Evolutionary conservation across 2,888 invertebrate genomes (phyloP).

Genomic region (Drosophila nigricruria): DNA sequence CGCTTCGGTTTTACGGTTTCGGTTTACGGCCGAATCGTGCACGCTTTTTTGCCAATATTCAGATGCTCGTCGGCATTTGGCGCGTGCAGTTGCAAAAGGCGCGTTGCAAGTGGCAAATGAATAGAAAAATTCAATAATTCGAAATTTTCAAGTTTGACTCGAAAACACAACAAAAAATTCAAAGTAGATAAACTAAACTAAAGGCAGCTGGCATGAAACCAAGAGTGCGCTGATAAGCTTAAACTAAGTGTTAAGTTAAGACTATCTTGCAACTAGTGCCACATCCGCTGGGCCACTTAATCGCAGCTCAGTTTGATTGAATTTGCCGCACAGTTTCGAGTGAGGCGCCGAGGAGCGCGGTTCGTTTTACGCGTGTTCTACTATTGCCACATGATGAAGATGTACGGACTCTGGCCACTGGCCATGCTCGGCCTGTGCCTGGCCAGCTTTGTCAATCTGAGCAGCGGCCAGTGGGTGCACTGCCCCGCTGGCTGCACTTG

Average conservation of each 20-base stretch:
- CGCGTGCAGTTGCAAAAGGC: conserved; percentile 67
- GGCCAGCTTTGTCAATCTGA: conserved; percentile 29
- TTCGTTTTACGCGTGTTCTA: background rate
- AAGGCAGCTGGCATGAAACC: background rate
- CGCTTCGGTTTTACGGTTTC: conserved; percentile 18
- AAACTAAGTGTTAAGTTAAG: too few relatives aligned
- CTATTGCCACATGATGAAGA: background rate
- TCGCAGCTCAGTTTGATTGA: background rate
- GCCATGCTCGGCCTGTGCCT: conserved; percentile 27
- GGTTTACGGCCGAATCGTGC: conserved; percentile 31
- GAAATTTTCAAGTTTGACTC: conserved; percentile 10
- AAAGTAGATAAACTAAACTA: background rate
- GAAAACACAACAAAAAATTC: conserved; percentile 3
- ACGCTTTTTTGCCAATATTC: conserved; percentile 48
- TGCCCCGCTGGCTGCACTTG: conserved; percentile 83
- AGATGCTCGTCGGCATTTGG: conserved; percentile 77
- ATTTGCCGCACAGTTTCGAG: conserved; percentile 21
- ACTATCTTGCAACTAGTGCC: conserved; percentile 21
- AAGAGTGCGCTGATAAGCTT: background rate
- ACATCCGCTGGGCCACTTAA: conserved; percentile 28
- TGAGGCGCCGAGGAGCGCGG: background rate
- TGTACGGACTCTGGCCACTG: conserved; percentile 27
- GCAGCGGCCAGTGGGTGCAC: conserved; percentile 31
- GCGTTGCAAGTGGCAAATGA: conserved; percentile 28
- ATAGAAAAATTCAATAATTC: conserved; percentile 9